Base-by-base conservation (phyloP, 2,113 vertebrate species). In the Scartelaos histophorus region DNA sequence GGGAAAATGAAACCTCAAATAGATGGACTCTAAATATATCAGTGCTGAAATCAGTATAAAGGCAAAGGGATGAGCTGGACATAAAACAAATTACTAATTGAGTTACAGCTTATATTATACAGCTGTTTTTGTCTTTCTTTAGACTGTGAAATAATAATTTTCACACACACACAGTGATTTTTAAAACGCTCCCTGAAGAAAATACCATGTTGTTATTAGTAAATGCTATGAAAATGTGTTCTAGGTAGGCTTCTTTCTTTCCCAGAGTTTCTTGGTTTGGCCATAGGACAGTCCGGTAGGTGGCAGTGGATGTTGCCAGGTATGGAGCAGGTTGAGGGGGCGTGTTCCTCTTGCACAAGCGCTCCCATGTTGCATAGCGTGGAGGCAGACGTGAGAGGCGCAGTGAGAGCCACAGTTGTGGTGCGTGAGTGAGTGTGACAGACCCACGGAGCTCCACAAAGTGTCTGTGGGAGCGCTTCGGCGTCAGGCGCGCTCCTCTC, bases 231-330 rank as follows among this genome's bases (percentile, higher is more conserved):
- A 43, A 1, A 22, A 22, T 13, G 22, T 22, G 3, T 24, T 22
- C 3, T 9, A 22, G n/a, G n/a, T 13, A 13, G 54, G 10, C 21
- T 25, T 25, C 56, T 24, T 25, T n/a, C 12, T 54, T n/a, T 19
- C 54, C 10, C 3, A 25, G 6, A 58, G 56, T 58, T 58, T 24
- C 56, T 7, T 58, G 2, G 24, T 21, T n/a, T n/a, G 64, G 1
- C 66, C 71, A 73, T 71, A 78, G 45, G 51, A 49, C 7, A 67
- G 70, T 81, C 93, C 91, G 82, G 91, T 88, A 94, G 93, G 84
- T 84, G 93, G 93, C 90, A 92, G 91, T 93, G 89, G 78, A 80
- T 64, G 82, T 88, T 86, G 83, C 88, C 90, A 90, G 87, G 91
- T 90, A 73, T 76, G 76, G 78, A 73, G 73, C 82, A 88, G 76